Evolutionary conservation across 2,888 invertebrate species (phyloP), one percentile per base, ranked within the genome.

Genomic region (Mythimna loreyi): DNA sequence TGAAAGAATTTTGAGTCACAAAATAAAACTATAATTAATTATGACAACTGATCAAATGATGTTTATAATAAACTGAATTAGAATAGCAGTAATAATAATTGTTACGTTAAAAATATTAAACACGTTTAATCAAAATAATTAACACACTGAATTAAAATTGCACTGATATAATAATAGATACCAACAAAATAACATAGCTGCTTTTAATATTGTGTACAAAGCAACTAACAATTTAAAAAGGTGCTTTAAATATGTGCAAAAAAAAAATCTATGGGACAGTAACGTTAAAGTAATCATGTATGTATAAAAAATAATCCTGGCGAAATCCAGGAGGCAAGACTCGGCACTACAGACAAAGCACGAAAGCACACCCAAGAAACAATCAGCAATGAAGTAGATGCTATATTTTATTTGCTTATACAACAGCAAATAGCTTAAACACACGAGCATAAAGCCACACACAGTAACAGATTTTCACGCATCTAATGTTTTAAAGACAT

Each of bases 201-300:
- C 89, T 89, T 89, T 90, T 70, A 73, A 85, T 87, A 87, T 89
- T 77, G 86, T 86, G 57, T 60, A 66, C 61, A 69, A 63, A 62
- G 72, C 72, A 74, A 55, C 56, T 80, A 80, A 74, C 64, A 66
- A 75, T 47, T n/a, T 36, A 63, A 50, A 40, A 59, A 69, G 58
- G 59, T 75, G 91, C 91, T 91, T 91, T 92, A 59, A 68, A 84
- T 91, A 89, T 91, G 74, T 71, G 40, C 21, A 72, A 82, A 78
- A 80, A 72, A 82, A 78, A 80, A 82, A 78, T 68, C 74, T 67
- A 76, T 87, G 92, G 92, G 92, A 91, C 92, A 92, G 92, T 92
- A 92, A 92, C 92, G 74, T 73, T 80, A 64, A 68, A 57, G 53
- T 70, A 78, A 60, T 47, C n/a, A 77, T 66, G n/a, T n/a, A 40